phyloP scores from a whole-genome alignment of 2,888 invertebrate species.

The Cetonia aurata region DNA sequence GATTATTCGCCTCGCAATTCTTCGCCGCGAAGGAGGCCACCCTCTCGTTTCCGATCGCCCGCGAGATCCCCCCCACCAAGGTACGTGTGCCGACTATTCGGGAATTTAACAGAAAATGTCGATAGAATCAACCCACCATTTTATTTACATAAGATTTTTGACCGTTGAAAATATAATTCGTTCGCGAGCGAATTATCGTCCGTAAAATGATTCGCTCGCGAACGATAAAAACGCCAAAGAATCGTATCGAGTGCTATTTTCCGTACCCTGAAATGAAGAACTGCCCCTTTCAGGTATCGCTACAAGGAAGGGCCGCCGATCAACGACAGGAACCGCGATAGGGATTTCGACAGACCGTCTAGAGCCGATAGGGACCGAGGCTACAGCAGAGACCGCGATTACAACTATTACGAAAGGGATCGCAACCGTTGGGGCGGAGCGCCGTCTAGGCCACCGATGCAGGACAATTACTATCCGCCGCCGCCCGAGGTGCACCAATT shows the following conservation, averaged over 20 bases:
- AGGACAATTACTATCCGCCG: conserved; percentile 56
- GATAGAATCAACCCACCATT: background rate
- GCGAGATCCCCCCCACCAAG: conserved; percentile 66
- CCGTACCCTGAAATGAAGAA: no score
- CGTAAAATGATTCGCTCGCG: no score
- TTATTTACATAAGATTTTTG: no score
- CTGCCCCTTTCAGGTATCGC: conserved; percentile 55
- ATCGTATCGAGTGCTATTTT: no score
- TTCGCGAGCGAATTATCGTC: no score
- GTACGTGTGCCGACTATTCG: conserved; percentile 53
- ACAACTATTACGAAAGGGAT: conserved; percentile 53
- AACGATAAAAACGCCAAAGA: no score
- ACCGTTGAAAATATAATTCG: no score
- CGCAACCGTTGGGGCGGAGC: conserved; percentile 45
- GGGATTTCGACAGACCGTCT: conserved; percentile 58
- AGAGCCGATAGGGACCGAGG: conserved; percentile 54
- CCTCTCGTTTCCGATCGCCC: conserved; percentile 69
- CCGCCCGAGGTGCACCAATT: conserved; percentile 54
- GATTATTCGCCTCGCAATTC: conserved; percentile 61
- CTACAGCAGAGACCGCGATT: conserved; percentile 54
- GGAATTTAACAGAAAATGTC: conserved; percentile 36
- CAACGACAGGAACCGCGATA: conserved; percentile 60
- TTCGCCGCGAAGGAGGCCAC: conserved; percentile 58
- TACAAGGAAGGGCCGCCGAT: conserved; percentile 56
- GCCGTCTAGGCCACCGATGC: conserved; percentile 48